phyloP scores from a whole-genome alignment of 2,797 vertebrate genomes.

The Denticeps clupeoides region DNA sequence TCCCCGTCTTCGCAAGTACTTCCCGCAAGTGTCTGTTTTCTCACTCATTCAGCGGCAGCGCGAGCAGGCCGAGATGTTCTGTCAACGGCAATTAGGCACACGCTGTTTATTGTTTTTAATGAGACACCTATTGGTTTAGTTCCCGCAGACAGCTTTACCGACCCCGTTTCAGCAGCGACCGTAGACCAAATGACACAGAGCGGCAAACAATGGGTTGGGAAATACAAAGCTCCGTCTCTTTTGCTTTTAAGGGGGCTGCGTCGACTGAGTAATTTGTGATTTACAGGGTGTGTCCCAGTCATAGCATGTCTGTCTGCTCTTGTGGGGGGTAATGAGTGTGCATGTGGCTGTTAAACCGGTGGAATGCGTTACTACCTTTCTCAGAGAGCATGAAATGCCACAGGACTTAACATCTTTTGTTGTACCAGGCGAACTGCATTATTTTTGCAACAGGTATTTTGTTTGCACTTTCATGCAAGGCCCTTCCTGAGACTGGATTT shows the following conservation, averaged over 20 bases:
- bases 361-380: neutral
- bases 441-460: too few species aligned
- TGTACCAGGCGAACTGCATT: too few species aligned
- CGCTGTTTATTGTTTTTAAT: neutral
- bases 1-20: conserved; percentile 17
- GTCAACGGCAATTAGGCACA: conserved; percentile 16
- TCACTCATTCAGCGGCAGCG: conserved; percentile 13
- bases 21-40: conserved; percentile 37
- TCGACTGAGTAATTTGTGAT: too few species aligned
- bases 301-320: conserved; percentile 2
- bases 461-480: too few species aligned
- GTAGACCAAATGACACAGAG: neutral
- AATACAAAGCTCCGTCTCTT: too few species aligned
- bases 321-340: conserved; percentile 1
- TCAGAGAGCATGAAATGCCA: neutral
- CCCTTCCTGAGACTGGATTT: too few species aligned
- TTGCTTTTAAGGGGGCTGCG: too few species aligned
- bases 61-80: conserved; percentile 9
- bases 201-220: neutral
- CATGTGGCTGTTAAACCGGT: conserved; percentile 1
- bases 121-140: neutral
- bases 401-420: neutral
- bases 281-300: conserved; percentile 1
- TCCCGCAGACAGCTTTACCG: neutral
- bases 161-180: neutral